Base-by-base conservation (phyloP, 2,797 vertebrate species). In the Enteromius anoplus region DNA sequence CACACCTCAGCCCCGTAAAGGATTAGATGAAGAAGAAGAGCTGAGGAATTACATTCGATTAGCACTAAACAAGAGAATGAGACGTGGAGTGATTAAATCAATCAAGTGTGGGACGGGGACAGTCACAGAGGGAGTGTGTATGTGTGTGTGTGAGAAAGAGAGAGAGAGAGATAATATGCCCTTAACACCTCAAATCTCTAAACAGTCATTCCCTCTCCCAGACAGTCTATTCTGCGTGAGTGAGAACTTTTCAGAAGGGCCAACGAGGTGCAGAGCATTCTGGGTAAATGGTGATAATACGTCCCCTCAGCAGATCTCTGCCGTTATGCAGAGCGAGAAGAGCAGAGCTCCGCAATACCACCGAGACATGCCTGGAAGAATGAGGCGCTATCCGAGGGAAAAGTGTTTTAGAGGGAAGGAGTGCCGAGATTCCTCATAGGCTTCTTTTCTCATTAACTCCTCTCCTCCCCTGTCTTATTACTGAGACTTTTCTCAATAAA, bases 11-110 rank as follows among this genome's bases (percentile, higher is more conserved):
- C 90, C 91, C 89, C 55, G 85, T 85, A 87, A 91, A 89, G 88
- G 88, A 91, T 92, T 91, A 94, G 93, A 95, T 93, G 93, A 93
- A 94, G 93, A 92, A 92, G 91, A 85, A 87, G 91, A 88, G 89
- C 87, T 82, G 19, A 88, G 90, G 92, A 94, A 94, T 94, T 94
- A 93, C 92, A 93, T 94, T 94, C 91, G 91, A 94, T 95, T 95
- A 94, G 92, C 91, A 91, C 92, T 93, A 94, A 95, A 95, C 94
- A 95, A 93, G 93, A 94, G 92, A 83, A 93, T 89, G 87, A 86
- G 91, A 94, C 89, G 89, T 68, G 82, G 88, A 89, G 91, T 69
- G 89, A 90, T 88, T 81, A 90, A 92, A 94, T 94, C 93, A 93
- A 94, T 94, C 93, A 92, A 80, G 34, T 77, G 90, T 87, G 89